Conservation (phyloP, 2,888 invertebrate genomes). For the Ditula angustiorana region DNA sequence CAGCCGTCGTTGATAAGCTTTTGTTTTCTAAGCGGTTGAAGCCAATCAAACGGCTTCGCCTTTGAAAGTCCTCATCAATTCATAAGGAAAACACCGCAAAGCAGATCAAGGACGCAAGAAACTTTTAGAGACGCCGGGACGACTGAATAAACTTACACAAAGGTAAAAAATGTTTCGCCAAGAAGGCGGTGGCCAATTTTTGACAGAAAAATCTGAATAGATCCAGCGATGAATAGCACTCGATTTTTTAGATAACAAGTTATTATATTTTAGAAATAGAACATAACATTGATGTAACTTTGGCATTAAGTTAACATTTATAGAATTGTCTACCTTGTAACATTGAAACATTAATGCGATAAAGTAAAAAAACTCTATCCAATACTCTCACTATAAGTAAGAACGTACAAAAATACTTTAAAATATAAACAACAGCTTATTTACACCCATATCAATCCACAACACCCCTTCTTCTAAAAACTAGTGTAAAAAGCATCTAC, state of each 20-base stretch:
- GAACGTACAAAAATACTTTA: background rate
- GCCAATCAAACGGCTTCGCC: conserved; percentile 23
- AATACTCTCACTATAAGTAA: no score
- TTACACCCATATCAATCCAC: conserved; percentile 34
- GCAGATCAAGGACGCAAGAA: conserved; percentile 25
- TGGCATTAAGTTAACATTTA: no score
- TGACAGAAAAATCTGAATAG: background rate
- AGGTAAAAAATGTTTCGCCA: background rate
- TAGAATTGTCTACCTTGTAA: no score
- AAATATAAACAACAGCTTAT: conserved; percentile 2
- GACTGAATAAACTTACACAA: conserved; percentile 3
- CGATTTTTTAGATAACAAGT: no score
- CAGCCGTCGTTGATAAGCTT: conserved; percentile 23
- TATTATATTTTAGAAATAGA: no score
- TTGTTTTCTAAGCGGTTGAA: conserved; percentile 26
- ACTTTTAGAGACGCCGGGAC: conserved; percentile 14
- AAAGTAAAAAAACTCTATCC: no score
- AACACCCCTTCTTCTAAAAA: conserved; percentile 50
- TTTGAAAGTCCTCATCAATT: conserved; percentile 26
- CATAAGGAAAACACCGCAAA: conserved; percentile 31
- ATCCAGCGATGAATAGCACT: no score
- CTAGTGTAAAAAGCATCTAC: conserved; percentile 73
- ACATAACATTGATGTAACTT: no score
- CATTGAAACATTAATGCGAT: no score
- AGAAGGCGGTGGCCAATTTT: background rate